Conservation (phyloP, 2,113 vertebrate genomes). For the Thunnus maccoyii region DNA sequence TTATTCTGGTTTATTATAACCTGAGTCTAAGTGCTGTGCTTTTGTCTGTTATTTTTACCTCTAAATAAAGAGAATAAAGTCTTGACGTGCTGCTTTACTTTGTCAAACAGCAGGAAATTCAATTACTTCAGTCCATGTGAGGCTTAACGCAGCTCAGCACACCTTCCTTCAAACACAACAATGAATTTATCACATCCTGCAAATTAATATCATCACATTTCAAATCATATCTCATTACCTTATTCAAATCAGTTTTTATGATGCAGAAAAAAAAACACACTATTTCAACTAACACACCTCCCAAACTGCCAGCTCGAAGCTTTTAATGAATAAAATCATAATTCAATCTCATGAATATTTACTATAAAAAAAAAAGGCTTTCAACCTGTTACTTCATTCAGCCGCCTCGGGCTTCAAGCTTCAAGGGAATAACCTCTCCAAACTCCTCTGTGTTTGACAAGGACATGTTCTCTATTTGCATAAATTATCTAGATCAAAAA, state of each 20-base stretch:
- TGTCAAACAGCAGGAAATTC: neutral
- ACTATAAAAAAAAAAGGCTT: neutral
- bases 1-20: no score
- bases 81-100: no score
- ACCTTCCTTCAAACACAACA: neutral
- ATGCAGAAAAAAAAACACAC: neutral
- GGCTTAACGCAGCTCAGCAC: neutral
- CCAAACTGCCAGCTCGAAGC: neutral
- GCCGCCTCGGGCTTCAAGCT: neutral
- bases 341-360: slow-evolving; percentile 28
- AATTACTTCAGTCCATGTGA: neutral
- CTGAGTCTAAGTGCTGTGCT: no score
- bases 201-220: neutral
- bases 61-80: no score
- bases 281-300: neutral
- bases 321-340: slow-evolving; percentile 4
- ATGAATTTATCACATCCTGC: slow-evolving; percentile 1
- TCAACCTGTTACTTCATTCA: neutral
- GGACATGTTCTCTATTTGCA: no score
- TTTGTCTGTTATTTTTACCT: no score
- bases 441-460: neutral
- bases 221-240: neutral
- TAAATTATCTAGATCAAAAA: no score
- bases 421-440: neutral
- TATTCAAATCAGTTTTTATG: slow-evolving; percentile 18